Base-by-base conservation (phyloP, 2,113 vertebrate species). In the Cyanoramphus novaezelandiae region DNA sequence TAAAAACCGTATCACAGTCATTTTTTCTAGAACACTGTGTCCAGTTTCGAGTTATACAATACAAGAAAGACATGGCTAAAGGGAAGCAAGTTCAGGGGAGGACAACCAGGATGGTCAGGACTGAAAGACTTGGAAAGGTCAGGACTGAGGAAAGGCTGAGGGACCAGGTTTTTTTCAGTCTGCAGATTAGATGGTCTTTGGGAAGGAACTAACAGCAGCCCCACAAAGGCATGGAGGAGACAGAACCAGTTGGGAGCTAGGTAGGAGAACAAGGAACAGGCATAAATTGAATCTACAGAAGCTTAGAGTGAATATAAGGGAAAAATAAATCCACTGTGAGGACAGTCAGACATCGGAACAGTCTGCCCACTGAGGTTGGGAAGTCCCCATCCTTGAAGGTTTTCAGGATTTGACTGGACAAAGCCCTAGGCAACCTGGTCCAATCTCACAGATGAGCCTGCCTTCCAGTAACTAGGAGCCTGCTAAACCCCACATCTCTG, bases 351-450 rank as follows among this genome's bases (percentile, higher is more conserved):
- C 35, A 60, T 2, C 14, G 24, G 43, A 86, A 82, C 4, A 87
- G 46, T 13, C 10, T 5, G 4, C 3, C n/a, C 49, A 49, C 0
- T 47, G 27, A 69, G 29, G 47, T 0, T 64, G 63, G 53, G 31
- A 74, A 17, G 11, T 67, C n/a, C 76, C 44, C n/a, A 23, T 47
- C 52, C 37, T 67, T 49, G 29, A 50, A 70, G 17, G 17, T 74
- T 62, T 83, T 81, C 20, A 44, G 43, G 7, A 83, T 55, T 24
- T 78, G 12, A 57, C 17, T 18, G 35, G 65, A 69, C 19, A 83
- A 84, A 93, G 18, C 31, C 43, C 44, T 52, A 9, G 24, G 21
- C 43, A 85, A 59, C 19, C 27, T 17, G n/a, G 19, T 44, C 24
- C 2, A 0, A 53, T n/a, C 19, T 68, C 65, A 52, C 24, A 71